Conservation (phyloP, 2,888 invertebrate genomes). For the Bhutanitis thaidina region DNA sequence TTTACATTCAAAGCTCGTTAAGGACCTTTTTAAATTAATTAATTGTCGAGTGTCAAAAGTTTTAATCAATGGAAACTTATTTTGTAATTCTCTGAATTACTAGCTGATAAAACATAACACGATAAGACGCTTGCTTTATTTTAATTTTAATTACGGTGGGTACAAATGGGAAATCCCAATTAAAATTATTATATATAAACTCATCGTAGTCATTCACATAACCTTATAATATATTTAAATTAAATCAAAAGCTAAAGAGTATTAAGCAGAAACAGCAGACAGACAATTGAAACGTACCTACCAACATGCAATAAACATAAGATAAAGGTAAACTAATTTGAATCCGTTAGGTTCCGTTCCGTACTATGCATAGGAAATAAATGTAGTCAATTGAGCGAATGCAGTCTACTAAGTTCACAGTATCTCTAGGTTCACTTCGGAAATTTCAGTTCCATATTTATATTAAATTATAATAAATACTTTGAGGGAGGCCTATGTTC, state of each 20-base stretch:
- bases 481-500: too few species aligned
- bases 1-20: too few species aligned
- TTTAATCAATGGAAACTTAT: too few species aligned
- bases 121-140: too few species aligned
- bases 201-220: constrained; percentile 11
- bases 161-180: not conserved
- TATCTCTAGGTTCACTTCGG: not conserved
- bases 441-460: too few species aligned
- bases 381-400: not conserved
- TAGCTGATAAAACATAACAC: too few species aligned
- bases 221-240: constrained; percentile 12
- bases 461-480: too few species aligned
- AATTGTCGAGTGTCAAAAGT: too few species aligned
- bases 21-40: too few species aligned
- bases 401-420: not conserved
- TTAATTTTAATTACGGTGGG: not conserved
- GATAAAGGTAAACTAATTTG: constrained; percentile 22
- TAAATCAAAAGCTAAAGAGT: constrained; percentile 6
- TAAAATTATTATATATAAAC: not conserved
- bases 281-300: constrained; percentile 6
- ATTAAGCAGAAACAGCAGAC: constrained; percentile 12
- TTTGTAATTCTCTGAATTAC: too few species aligned
- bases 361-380: constrained; percentile 5
- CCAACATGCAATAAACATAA: constrained; percentile 19
- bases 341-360: constrained; percentile 18